phyloP scores from a whole-genome alignment of 2,113 vertebrate species.

The Elephas maximus region DNA sequence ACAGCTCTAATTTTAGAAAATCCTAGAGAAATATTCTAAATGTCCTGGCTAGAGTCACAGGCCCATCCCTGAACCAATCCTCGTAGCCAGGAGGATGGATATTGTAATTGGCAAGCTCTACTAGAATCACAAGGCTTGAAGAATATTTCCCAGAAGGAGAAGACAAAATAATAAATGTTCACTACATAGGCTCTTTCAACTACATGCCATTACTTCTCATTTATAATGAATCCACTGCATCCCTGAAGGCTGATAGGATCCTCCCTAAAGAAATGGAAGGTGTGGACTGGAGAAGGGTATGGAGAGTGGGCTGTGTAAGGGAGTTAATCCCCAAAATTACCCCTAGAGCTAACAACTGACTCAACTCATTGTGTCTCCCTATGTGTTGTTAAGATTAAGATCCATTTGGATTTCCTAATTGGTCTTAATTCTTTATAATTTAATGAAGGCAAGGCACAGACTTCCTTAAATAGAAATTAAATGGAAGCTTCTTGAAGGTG shows the following conservation, averaged over 20 bases:
- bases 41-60: background rate
- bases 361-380: background rate
- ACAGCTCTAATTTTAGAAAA: constrained; percentile 13
- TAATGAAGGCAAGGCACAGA: background rate
- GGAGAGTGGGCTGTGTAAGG: background rate
- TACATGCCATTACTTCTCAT: background rate
- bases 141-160: background rate
- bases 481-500: background rate
- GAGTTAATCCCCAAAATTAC: background rate
- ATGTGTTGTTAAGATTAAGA: background rate
- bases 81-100: background rate
- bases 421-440: constrained; percentile 12
- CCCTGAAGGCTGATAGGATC: background rate
- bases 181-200: background rate
- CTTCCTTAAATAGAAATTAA: background rate
- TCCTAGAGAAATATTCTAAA: constrained; percentile 37
- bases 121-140: constrained; percentile 39
- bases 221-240: constrained; percentile 2
- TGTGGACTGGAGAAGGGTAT: background rate
- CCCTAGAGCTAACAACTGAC: background rate
- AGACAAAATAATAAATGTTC: constrained; percentile 33
- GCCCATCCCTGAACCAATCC: background rate
- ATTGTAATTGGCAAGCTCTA: constrained; percentile 34
- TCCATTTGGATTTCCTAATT: background rate
- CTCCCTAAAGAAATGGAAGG: background rate